Conservation (phyloP, 2,888 invertebrate species). For the Morpho achilles region DNA sequence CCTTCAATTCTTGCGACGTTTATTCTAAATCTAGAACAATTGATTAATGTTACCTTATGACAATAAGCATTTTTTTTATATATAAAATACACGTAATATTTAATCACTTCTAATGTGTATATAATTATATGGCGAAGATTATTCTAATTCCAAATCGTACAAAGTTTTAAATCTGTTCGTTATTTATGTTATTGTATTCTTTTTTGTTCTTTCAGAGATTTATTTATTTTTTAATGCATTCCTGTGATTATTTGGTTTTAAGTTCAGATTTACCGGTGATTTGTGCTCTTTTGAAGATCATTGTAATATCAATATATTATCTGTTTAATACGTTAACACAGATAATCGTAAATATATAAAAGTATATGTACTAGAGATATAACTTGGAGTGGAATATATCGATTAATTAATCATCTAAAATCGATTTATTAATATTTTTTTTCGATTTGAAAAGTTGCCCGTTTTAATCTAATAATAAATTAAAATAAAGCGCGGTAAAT, state of each 20-base stretch:
- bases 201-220: constrained; percentile 48
- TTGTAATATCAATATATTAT: too few species aligned
- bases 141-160: constrained; percentile 45
- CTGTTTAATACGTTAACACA: too few species aligned
- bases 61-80: constrained; percentile 65
- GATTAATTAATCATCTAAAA: too few species aligned
- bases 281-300: neutral
- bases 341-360: too few species aligned
- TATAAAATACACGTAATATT: constrained; percentile 33
- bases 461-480: too few species aligned
- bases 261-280: neutral
- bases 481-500: too few species aligned
- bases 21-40: constrained; percentile 13
- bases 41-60: constrained; percentile 52
- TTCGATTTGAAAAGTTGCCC: too few species aligned
- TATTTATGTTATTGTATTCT: constrained; percentile 42
- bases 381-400: too few species aligned
- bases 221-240: constrained; percentile 61
- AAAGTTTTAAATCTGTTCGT: constrained; percentile 43
- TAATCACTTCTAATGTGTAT: constrained; percentile 46
- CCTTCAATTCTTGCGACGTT: constrained; percentile 7
- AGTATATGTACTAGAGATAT: too few species aligned
- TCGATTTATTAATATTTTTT: too few species aligned
- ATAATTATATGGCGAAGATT: constrained; percentile 28
- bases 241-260: constrained; percentile 68